Percentiles rank a stretch among this genome's conserved stretches.
Conservation (phyloP, 2,797 vertebrate species). For the Jordanella pulchra region DNA sequence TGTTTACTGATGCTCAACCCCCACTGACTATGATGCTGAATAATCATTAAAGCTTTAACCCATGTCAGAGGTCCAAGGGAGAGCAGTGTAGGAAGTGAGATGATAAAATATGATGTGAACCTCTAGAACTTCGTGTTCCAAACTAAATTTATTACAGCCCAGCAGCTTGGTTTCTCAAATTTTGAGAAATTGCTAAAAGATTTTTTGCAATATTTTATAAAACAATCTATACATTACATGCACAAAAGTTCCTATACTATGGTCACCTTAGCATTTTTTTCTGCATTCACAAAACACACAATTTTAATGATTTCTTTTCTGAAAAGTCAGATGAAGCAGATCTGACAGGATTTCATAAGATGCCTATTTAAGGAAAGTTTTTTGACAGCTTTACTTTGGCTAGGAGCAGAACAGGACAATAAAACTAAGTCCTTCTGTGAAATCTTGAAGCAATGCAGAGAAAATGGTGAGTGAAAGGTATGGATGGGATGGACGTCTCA, state of each 20-base stretch:
- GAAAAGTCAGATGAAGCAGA: not conserved
- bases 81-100: constrained; percentile 54
- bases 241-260: not conserved
- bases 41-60: constrained; percentile 39
- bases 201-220: constrained; percentile 41
- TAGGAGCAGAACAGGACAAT: constrained; percentile 20
- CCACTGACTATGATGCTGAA: constrained; percentile 26
- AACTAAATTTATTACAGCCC: constrained; percentile 58
- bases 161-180: constrained; percentile 31
- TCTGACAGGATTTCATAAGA: constrained; percentile 11
- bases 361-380: constrained; percentile 29
- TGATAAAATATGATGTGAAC: constrained; percentile 51
- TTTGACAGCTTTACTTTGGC: constrained; percentile 12
- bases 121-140: constrained; percentile 47
- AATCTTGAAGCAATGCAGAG: constrained; percentile 56
- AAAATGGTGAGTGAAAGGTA: constrained; percentile 1
- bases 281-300: too few species aligned
- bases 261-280: too few species aligned
- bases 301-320: not conserved
- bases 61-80: constrained; percentile 37
- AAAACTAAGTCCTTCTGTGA: constrained; percentile 41
- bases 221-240: constrained; percentile 25
- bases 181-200: constrained; percentile 17
- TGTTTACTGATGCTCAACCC: constrained; percentile 2
- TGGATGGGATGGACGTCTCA: constrained; percentile 12